Percentiles rank a stretch among this genome's conserved stretches.
phyloP scores from a whole-genome alignment of 2,797 vertebrate genomes.

The Pangasius djambal region DNA sequence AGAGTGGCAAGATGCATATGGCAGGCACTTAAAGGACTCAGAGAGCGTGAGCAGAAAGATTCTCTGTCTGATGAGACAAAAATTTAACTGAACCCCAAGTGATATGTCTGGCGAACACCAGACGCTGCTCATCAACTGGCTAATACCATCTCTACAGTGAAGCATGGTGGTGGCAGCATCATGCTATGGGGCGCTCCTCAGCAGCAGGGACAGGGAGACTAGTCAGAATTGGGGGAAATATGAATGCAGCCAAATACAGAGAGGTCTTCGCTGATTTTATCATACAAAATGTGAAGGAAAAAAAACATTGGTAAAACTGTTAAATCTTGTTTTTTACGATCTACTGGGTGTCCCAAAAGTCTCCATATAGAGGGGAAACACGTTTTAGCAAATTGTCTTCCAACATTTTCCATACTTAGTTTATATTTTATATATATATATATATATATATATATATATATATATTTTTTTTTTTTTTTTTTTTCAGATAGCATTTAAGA shows the following conservation, averaged over 20 bases:
- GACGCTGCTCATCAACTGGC: neutral
- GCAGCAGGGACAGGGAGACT: neutral
- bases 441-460: no score
- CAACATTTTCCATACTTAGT: no score
- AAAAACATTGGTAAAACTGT: no score
- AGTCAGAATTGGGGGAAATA: neutral
- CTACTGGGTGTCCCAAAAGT: no score
- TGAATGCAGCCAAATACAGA: neutral
- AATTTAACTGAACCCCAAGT: neutral
- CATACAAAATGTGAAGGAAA: no score
- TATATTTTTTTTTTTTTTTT: no score
- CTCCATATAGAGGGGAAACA: no score
- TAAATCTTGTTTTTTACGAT: no score
- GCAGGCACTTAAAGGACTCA: neutral
- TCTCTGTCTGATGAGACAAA: neutral
- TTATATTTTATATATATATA: no score
- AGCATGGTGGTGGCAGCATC: neutral
- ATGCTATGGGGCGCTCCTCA: neutral
- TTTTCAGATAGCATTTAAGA: no score
- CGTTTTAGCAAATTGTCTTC: no score
- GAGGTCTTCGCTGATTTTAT: neutral
- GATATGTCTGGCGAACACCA: neutral
- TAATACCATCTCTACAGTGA: neutral
- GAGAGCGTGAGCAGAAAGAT: neutral
- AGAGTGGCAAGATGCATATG: neutral